phyloP scores from a whole-genome alignment of 2,888 invertebrate genomes.

The Patella pellucida region DNA sequence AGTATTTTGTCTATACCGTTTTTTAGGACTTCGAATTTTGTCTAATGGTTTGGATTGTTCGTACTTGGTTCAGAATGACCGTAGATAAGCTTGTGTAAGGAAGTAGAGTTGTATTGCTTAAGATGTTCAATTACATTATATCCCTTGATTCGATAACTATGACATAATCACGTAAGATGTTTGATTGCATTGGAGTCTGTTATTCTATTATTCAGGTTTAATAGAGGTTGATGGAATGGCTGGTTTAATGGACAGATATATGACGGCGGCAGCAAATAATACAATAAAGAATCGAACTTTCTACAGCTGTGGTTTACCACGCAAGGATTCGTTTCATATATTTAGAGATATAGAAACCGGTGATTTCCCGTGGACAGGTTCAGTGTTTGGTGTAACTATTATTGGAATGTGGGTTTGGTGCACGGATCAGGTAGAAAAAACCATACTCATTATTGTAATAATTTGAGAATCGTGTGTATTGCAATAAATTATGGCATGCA shows the following conservation, averaged over 20 bases:
- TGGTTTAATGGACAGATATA: constrained; percentile 67
- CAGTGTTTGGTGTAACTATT: constrained; percentile 58
- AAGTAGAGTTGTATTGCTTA: too few relatives aligned
- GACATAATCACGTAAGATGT: too few relatives aligned
- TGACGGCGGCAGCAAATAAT: constrained; percentile 66
- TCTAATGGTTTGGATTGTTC: too few relatives aligned
- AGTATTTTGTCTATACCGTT: too few relatives aligned
- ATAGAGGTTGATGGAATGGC: constrained; percentile 72
- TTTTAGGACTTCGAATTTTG: too few relatives aligned
- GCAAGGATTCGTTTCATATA: constrained; percentile 53
- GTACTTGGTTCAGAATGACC: too few relatives aligned
- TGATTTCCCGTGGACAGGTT: constrained; percentile 63
- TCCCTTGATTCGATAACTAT: too few relatives aligned
- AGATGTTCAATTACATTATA: too few relatives aligned
- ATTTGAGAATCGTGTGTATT: too few relatives aligned
- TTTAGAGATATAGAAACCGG: constrained; percentile 50
- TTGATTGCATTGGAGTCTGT: too few relatives aligned
- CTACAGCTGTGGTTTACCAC: constrained; percentile 55
- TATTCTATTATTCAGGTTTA: constrained; percentile 36
- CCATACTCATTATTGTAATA: not conserved
- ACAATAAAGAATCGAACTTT: constrained; percentile 43
- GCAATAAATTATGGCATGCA: too few relatives aligned
- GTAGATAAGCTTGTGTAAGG: too few relatives aligned
- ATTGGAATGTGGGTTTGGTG: constrained; percentile 65
- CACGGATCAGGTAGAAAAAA: constrained; percentile 59